phyloP scores from a whole-genome alignment of 2,888 invertebrate genomes.

The Ormyrus nitidulus region DNA sequence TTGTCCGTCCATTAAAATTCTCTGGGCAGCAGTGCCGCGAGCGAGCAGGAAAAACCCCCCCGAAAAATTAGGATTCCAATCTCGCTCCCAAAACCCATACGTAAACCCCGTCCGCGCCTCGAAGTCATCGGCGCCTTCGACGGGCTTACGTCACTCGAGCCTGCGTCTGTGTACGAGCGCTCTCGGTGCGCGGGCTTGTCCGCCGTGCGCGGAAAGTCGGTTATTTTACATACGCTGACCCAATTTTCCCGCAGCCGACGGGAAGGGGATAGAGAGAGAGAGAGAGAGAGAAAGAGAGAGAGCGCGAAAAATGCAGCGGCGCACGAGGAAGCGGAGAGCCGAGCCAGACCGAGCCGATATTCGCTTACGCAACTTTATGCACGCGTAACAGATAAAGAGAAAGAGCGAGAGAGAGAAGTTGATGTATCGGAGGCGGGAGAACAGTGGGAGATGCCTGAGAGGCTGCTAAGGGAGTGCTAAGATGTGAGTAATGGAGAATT shows the following conservation, averaged over 20 bases:
- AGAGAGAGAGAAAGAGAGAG: conserved; percentile 24
- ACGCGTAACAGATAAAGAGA: conserved; percentile 16
- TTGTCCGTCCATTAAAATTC: too few relatives aligned
- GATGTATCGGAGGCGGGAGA: too few relatives aligned
- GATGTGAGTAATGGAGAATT: too few relatives aligned
- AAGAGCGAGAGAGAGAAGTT: not conserved
- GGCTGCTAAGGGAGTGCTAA: not conserved
- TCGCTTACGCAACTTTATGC: conserved; percentile 43
- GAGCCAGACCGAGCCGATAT: conserved; percentile 11
- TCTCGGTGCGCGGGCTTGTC: not conserved
- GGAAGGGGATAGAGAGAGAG: not conserved
- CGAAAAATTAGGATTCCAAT: conserved; percentile 31
- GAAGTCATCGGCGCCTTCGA: conserved; percentile 35
- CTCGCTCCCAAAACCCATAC: not conserved
- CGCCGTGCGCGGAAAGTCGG: conserved; percentile 16
- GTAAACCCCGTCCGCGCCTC: conserved; percentile 12
- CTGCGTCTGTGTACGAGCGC: not conserved
- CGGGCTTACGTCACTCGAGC: conserved; percentile 41
- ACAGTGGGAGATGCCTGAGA: not conserved
- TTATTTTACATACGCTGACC: conserved; percentile 52
- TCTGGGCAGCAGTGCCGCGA: too few relatives aligned
- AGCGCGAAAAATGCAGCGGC: conserved; percentile 40
- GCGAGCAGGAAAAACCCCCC: not conserved
- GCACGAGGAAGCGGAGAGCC: conserved; percentile 17
- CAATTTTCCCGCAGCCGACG: conserved; percentile 30